Evolutionary conservation across 2,888 invertebrate genomes (phyloP).

Genomic region (Eupeodes luniger): DNA sequence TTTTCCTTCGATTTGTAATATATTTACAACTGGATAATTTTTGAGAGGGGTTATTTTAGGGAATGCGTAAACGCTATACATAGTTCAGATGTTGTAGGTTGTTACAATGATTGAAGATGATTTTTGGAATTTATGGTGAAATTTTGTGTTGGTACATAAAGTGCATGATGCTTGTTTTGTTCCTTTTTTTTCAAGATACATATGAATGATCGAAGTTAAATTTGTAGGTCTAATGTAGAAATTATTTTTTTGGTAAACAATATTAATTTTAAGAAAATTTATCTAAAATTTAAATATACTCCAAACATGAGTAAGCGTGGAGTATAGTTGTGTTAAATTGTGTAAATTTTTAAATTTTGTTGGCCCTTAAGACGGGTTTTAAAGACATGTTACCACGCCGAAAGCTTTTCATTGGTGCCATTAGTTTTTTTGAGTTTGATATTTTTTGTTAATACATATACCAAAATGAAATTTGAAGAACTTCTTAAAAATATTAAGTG

Average conservation of each 20-base stretch:
- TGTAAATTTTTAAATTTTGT: no score
- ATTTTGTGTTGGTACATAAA: slow-evolving; percentile 10
- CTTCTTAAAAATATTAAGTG: no score
- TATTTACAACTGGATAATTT: neutral
- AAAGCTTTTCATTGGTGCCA: no score
- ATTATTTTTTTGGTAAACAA: neutral
- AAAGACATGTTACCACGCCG: no score
- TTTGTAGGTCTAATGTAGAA: neutral
- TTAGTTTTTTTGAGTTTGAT: no score
- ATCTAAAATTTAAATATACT: no score
- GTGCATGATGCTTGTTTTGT: neutral
- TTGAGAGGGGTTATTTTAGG: neutral
- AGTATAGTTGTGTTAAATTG: no score
- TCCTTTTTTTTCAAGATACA: no score
- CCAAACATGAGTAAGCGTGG: no score
- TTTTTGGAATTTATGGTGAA: slow-evolving; percentile 13
- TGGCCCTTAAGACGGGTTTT: no score
- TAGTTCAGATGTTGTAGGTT: slow-evolving; percentile 45
- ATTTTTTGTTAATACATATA: no score
- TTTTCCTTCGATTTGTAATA: slow-evolving; percentile 40
- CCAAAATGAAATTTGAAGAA: no score
- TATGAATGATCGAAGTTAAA: slow-evolving; percentile 39
- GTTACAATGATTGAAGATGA: slow-evolving; percentile 47
- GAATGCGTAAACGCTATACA: neutral
- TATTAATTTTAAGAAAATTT: neutral